Evolutionary conservation across 2,888 invertebrate species (phyloP).

Genomic region (Phortica magna): DNA sequence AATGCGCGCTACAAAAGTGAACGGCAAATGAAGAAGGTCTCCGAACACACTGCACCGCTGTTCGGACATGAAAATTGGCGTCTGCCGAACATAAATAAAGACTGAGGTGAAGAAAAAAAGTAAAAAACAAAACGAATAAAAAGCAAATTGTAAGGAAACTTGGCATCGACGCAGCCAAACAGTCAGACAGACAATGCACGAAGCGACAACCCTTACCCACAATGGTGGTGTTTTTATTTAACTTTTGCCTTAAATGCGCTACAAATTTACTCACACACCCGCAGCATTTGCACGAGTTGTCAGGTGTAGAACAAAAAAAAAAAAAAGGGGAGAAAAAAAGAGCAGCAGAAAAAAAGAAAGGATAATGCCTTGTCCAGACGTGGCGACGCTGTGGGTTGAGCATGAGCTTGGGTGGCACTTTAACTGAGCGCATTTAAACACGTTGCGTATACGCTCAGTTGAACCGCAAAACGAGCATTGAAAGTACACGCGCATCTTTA

Average conservation of each 20-base stretch:
- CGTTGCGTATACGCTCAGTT: slow-evolving; percentile 74
- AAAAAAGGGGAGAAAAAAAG: too few relatives aligned
- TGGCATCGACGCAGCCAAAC: not conserved
- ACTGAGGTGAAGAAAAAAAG: slow-evolving; percentile 52
- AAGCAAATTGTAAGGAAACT: slow-evolving; percentile 58
- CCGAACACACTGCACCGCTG: slow-evolving; percentile 42
- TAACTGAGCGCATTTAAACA: slow-evolving; percentile 42
- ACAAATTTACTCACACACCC: slow-evolving; percentile 19
- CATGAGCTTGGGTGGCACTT: slow-evolving; percentile 24
- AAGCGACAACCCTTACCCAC: slow-evolving; percentile 45
- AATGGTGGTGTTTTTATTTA: slow-evolving; percentile 35
- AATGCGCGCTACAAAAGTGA: slow-evolving; percentile 30
- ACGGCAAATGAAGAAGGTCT: slow-evolving; percentile 27
- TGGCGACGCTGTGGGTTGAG: slow-evolving; percentile 30
- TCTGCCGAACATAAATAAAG: slow-evolving; percentile 72
- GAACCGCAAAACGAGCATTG: slow-evolving; percentile 72
- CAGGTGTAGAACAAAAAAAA: not conserved
- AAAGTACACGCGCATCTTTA: not conserved
- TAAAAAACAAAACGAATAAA: not conserved
- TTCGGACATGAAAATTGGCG: slow-evolving; percentile 66
- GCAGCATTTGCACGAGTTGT: not conserved
- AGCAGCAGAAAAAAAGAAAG: slow-evolving; percentile 8
- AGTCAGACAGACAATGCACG: slow-evolving; percentile 23
- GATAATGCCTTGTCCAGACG: slow-evolving; percentile 40
- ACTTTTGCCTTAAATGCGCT: slow-evolving; percentile 29